Base-by-base conservation (phyloP, 2,113 vertebrate genomes). In the Stomatorhinus ivindoensis region DNA sequence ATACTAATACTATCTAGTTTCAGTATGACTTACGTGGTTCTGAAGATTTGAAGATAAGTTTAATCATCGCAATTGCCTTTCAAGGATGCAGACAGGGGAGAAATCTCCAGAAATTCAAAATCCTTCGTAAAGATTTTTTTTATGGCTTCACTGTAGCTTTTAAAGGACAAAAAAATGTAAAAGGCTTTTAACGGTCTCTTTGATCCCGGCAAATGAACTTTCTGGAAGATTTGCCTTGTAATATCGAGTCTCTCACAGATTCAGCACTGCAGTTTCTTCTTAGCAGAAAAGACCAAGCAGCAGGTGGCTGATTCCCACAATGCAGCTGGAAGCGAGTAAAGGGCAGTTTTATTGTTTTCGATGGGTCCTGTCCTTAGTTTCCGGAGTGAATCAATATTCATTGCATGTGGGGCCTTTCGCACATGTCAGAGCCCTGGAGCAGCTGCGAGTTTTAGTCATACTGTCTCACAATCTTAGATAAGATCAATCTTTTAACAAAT, bases 281-380 rank as follows among this genome's bases (percentile, higher is more conserved):
- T 76, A 35, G 27, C 31, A 80, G 24, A 80, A 42, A 17, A 39
- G 13, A 73, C 39, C 2, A 27, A 19, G 61, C 24, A 84, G 48
- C 51, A 84, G 73, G 87, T 55, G 35, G 55, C 21, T 0, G 17
- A 35, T 27, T 44, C 65, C 65, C 65, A 88, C 61, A 47, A 48
- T 88, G 65, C 24, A 42, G 10, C 44, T 13, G 39, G 15, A 50
- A 4, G 84, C 35, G 0, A 46, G 80, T 76, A 2, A 86, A 61
- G 27, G 48, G 85, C 89, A 88, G n/a, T 76, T 91, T 92, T 93
- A 92, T 92, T 92, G 91, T 93, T 89, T 89, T 93, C 91, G 84
- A 92, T 91, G 92, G 93, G 92, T 90, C 89, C 92, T 91, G 90
- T 92, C 92, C 92, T 91, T 87, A 90, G 93, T 90, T 92, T 91